A percentile compares a stretch with the other conserved stretches of the same genome.
These are phyloP conservation scores for Darevskia mixta DNA, from an alignment of 2,797 vertebrate genomes.

Conservation along the genomic window DNA sequence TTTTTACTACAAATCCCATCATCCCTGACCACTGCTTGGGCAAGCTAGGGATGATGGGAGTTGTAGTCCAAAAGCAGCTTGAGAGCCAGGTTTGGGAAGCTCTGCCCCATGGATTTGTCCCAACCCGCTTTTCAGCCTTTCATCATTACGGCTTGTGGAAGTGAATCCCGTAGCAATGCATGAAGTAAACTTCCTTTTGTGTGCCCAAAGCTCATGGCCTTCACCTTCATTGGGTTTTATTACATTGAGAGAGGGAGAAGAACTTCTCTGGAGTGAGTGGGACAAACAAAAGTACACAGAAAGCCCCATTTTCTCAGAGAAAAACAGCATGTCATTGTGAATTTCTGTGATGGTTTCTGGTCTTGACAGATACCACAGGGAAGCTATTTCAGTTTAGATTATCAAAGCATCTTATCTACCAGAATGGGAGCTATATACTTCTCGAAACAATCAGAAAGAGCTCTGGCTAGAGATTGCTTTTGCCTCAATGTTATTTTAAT, in stretches of 20 bases:
- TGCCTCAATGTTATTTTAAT: constrained; percentile 7
- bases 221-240: too few species aligned
- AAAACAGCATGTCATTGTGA: neutral
- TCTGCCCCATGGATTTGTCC: too few species aligned
- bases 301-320: neutral
- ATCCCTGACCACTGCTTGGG: too few species aligned
- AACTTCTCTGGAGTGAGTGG: neutral
- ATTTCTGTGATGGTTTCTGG: constrained; percentile 5
- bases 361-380: neutral
- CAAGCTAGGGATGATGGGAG: too few species aligned
- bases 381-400: neutral
- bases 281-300: neutral
- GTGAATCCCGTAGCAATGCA: too few species aligned
- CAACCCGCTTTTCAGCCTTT: too few species aligned
- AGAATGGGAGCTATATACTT: neutral
- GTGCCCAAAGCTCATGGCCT: too few species aligned
- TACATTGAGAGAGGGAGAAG: neutral
- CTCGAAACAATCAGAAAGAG: constrained; percentile 26
- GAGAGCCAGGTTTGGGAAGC: too few species aligned
- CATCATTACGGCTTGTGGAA: too few species aligned
- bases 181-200: too few species aligned
- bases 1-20: too few species aligned
- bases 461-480: neutral
- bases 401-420: neutral
- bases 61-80: too few species aligned